Percentiles rank a stretch among this genome's conserved stretches.
Conservation (phyloP, 2,113 vertebrate genomes). For the Beaufortia kweichowensis region DNA sequence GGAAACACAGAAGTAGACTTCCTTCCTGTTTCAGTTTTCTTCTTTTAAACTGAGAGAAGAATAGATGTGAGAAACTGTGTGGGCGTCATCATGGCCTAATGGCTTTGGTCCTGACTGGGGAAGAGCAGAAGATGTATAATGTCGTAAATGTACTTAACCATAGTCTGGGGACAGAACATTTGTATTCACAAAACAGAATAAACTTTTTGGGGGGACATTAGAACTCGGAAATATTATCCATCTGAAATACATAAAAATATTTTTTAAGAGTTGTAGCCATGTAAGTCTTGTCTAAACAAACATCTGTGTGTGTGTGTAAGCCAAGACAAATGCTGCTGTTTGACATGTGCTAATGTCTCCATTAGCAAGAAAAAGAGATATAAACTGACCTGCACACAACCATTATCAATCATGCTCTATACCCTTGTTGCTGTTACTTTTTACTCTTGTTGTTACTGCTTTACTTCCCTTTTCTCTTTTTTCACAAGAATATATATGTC, state of each 20-base stretch:
- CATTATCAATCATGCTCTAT: conserved; percentile 21
- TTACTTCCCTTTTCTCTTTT: too few relatives aligned
- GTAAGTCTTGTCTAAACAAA: too few relatives aligned
- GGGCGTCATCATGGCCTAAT: conserved; percentile 15
- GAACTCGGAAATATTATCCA: too few relatives aligned
- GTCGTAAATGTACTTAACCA: background rate
- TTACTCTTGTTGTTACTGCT: too few relatives aligned
- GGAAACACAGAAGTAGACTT: conserved; percentile 57
- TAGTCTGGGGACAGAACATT: too few relatives aligned
- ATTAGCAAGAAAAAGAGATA: conserved; percentile 35
- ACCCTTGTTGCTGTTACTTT: too few relatives aligned
- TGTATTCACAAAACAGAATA: too few relatives aligned
- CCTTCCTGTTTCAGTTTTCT: conserved; percentile 59
- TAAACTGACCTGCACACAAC: conserved; percentile 11
- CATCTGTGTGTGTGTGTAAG: background rate
- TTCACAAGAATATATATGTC: too few relatives aligned
- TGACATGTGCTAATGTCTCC: conserved; percentile 37
- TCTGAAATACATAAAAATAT: too few relatives aligned
- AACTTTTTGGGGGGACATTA: too few relatives aligned
- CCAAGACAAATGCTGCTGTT: background rate
- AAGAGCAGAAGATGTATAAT: background rate
- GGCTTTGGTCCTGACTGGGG: background rate
- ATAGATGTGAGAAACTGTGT: conserved; percentile 38
- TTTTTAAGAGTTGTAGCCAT: too few relatives aligned
- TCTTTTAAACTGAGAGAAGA: conserved; percentile 51